Evolutionary conservation across 2,888 invertebrate genomes (phyloP), one percentile per base, ranked within the genome.

Genomic region (Apodemia duryi): DNA sequence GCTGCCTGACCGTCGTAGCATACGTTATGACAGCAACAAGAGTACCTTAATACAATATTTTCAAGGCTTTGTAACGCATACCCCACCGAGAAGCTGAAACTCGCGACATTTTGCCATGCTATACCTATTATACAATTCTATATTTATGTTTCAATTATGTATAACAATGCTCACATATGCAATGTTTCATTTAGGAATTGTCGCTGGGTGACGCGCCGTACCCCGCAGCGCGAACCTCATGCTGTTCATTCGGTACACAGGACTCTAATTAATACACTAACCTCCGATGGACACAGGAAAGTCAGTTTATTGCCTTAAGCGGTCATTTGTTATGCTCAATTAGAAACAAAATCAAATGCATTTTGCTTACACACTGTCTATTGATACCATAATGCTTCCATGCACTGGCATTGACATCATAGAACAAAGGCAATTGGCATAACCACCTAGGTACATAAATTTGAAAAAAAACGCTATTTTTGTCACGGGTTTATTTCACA

Each of bases 201-300:
- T 70, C 72, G 65, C 63, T 66, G 67, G 70, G 70, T 68, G 68
- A 69, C n/a, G n/a, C n/a, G n/a, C n/a, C 70, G 69, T 64, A 69
- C 71, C 71, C 76, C 78, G 83, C 75, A 77, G 75, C 74, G 81
- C 70, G 75, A 74, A 69, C 78, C 80, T 80, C 90, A 83, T 76
- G 89, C 91, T 88, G 90, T 62, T 90, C 70, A 80, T 81, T 82
- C 83, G 79, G 82, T 78, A 88, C 82, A 88, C 89, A 89, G 80
- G 84, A 82, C 86, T 89, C 89, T 90, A 91, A 91, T 91, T 90
- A 90, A 89, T 86, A 90, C 88, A 88, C 88, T 88, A 87, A 86
- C 86, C 85, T 84, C 83, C 82, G 82, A 54, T 84, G 82, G 83
- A 77, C 74, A 75, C 63, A 60, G 64, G 57, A 52, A 63, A 64